These are phyloP conservation scores for Lasioglossum morio DNA, from an alignment of 2,888 invertebrate genomes.

Conservation along the genomic window DNA sequence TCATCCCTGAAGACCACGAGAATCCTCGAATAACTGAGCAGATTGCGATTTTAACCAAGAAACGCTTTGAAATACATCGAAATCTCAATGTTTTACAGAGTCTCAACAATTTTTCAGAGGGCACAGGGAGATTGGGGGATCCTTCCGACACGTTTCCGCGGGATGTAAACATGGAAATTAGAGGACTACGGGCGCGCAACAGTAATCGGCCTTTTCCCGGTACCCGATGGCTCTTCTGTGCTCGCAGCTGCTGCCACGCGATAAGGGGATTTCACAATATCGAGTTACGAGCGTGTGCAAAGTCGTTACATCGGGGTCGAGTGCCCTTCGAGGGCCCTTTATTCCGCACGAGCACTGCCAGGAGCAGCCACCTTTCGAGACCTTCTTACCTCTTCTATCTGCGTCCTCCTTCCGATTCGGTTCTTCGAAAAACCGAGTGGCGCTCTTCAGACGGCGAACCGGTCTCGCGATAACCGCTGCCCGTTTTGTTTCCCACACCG, in stretches of 20 bases:
- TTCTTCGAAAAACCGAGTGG: slow-evolving; percentile 54
- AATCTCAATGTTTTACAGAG: neutral
- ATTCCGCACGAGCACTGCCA: slow-evolving; percentile 66
- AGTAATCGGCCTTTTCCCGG: slow-evolving; percentile 49
- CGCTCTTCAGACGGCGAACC: slow-evolving; percentile 27
- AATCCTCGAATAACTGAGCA: neutral
- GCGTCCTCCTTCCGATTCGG: slow-evolving; percentile 40
- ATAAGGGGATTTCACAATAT: slow-evolving; percentile 75
- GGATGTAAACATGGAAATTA: slow-evolving; percentile 40
- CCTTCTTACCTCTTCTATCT: slow-evolving; percentile 32
- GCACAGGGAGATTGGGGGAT: neutral
- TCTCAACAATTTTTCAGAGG: neutral
- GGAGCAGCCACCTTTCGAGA: slow-evolving; percentile 60
- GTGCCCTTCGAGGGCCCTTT: slow-evolving; percentile 70
- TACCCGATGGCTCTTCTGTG: slow-evolving; percentile 48
- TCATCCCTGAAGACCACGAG: neutral
- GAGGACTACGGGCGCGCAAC: neutral
- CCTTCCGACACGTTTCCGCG: neutral
- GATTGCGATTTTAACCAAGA: neutral
- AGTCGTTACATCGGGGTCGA: slow-evolving; percentile 74
- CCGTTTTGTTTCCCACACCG: slow-evolving; percentile 40
- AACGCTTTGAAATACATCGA: neutral
- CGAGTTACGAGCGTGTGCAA: slow-evolving; percentile 74
- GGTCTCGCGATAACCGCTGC: slow-evolving; percentile 36
- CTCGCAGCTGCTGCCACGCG: slow-evolving; percentile 66